Evolutionary conservation across 2,888 invertebrate genomes (phyloP), one percentile per base, ranked within the genome.

Genomic region (Cheilosia variabilis): DNA sequence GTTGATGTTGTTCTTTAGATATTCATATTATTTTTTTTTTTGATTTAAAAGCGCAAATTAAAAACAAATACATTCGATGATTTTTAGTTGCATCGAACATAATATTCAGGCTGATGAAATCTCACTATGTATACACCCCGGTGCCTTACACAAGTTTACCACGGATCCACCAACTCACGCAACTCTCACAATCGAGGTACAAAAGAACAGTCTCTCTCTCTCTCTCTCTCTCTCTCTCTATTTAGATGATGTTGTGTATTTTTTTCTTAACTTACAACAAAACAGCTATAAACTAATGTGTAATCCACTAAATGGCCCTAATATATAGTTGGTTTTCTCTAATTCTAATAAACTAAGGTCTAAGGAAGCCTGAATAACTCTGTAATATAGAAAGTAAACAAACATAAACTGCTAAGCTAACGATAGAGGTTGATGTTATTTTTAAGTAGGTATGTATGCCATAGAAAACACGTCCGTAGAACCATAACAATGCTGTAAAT

Each of bases 51-150:
- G 55, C 50, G 65, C 73, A 52, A 69, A 75, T 79, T 71, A 62
- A 69, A 87, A 75, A 69, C 81, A 81, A 87, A 60, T 57, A 87
- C 55, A 71, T 76, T 80, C 73, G 88, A 87, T 87, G 89, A 90
- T 91, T 92, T 93, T 87, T 91, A 95, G 96, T 89, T 96, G 94
- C 90, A 94, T 95, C 89, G 94, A 95, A 90, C 94, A 95, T 89
- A 95, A 94, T 86, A 94, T 95, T 89, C 95, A 94, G 77, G 93
- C 94, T 65, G 94, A 96, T 92, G 95, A 95, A 92, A 95, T 95
- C 90, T 93, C 94, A 89, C 94, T 95, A 94, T 94, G 95, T 90
- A 95, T 96, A 89, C 94, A 94, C 90, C 95, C 95, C 68, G 95
- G 94, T 72, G 93, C 93, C 80, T 92, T 94, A 89, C 93, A 93